A percentile compares a stretch with the other conserved stretches of the same genome.
Conservation (phyloP, 2,113 vertebrate species). For the Lepus timidus region DNA sequence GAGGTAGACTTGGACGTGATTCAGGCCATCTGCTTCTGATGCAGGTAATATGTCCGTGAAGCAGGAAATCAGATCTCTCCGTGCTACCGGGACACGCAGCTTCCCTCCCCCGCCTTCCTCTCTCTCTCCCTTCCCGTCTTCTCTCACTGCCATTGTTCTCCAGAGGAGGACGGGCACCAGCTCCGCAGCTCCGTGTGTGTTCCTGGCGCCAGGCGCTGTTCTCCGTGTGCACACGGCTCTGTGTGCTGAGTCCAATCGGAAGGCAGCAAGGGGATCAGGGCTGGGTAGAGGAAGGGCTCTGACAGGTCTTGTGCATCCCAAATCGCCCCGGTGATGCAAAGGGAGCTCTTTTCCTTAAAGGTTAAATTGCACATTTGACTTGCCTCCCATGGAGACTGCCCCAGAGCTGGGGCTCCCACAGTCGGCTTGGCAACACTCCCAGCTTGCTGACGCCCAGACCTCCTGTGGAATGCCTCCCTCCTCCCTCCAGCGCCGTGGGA, state of each 20-base stretch:
- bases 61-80: slow-evolving; percentile 11
- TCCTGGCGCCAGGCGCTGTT: neutral
- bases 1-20: slow-evolving; percentile 64
- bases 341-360: slow-evolving; percentile 79
- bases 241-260: slow-evolving; percentile 67
- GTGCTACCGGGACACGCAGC: neutral
- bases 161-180: slow-evolving; percentile 11
- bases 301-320: slow-evolving; percentile 57
- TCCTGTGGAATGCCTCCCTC: neutral
- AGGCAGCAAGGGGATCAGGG: slow-evolving; percentile 59
- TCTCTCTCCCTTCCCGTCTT: neutral
- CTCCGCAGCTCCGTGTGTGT: neutral
- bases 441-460: neutral
- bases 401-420: neutral
- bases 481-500: neutral
- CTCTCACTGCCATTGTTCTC: neutral
- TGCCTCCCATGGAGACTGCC: slow-evolving; percentile 63
- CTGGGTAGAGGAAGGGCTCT: slow-evolving; percentile 49
- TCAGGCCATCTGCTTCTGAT: slow-evolving; percentile 70
- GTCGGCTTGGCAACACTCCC: slow-evolving; percentile 33
- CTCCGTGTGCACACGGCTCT: slow-evolving; percentile 60
- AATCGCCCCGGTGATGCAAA: slow-evolving; percentile 74
- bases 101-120: neutral
- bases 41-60: slow-evolving; percentile 55
- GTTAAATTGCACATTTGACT: slow-evolving; percentile 81